Evolutionary conservation across 2,797 vertebrate species (phyloP).

Genomic region (Acanthis flammea): DNA sequence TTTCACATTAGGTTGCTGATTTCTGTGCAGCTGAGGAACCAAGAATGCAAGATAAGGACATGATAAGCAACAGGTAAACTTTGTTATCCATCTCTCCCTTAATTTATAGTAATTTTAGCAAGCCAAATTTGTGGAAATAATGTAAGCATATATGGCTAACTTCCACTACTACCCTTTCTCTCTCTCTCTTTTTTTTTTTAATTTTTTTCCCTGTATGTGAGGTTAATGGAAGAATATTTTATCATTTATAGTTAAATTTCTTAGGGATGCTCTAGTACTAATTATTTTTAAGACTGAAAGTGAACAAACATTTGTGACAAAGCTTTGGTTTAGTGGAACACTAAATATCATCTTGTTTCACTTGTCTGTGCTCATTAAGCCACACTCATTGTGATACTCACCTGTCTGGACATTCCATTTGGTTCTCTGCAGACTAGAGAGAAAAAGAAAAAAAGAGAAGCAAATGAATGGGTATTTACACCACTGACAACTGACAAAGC

Average conservation of each 20-base stretch:
- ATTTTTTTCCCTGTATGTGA: background rate
- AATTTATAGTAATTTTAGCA: background rate
- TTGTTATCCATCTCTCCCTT: background rate
- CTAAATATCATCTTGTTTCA: background rate
- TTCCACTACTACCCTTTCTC: background rate
- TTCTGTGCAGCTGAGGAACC: background rate
- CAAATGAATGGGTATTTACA: background rate
- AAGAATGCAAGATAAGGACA: background rate
- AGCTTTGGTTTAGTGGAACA: background rate
- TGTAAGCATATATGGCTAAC: background rate
- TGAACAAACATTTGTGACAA: background rate
- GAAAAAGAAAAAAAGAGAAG: background rate
- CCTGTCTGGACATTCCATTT: conserved; percentile 58
- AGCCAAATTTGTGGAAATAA: background rate
- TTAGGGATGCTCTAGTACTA: background rate
- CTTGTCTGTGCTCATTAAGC: background rate
- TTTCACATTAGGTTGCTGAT: background rate
- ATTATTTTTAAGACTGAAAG: background rate
- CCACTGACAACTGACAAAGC: background rate
- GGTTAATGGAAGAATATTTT: background rate
- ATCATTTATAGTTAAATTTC: background rate
- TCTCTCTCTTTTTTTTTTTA: rapidly evolving
- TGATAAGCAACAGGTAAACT: background rate
- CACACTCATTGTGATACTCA: conserved; percentile 9
- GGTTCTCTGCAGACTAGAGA: conserved; percentile 62